Evolutionary conservation across 2,113 vertebrate species (phyloP).

Genomic region (Misgurnus anguillicaudatus): DNA sequence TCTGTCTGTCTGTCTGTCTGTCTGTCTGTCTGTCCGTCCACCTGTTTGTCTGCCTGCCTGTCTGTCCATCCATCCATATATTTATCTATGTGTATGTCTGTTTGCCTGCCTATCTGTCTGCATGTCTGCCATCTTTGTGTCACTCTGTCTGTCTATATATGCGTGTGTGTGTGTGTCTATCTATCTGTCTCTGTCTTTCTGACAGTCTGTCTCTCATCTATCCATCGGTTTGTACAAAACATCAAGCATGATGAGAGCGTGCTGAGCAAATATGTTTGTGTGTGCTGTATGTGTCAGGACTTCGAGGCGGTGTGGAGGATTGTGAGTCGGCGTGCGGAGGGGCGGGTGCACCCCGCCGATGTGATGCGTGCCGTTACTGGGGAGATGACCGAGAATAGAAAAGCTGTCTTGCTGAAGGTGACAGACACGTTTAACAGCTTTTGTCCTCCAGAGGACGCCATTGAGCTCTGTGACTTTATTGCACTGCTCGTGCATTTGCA

Average conservation of each 20-base stretch:
- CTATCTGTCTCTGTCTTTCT: no score
- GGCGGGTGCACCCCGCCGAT: conserved; percentile 67
- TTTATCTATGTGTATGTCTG: not conserved
- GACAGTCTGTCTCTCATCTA: not conserved
- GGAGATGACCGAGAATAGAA: conserved; percentile 84
- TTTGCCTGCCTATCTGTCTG: not conserved
- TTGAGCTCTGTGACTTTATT: not conserved
- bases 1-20: no score
- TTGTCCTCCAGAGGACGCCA: not conserved
- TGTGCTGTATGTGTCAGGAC: conserved; percentile 65
- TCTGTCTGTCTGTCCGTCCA: no score
- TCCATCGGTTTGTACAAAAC: not conserved
- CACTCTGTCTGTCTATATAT: not conserved
- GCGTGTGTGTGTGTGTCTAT: not conserved
- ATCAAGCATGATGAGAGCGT: not conserved
- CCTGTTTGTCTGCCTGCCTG: not conserved
- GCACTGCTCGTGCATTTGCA: not conserved
- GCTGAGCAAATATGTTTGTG: not conserved
- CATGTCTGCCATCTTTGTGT: not conserved
- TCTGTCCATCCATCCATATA: not conserved
- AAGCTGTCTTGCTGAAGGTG: conserved; percentile 81
- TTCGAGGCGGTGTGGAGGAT: conserved; percentile 76
- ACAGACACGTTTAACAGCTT: conserved; percentile 18
- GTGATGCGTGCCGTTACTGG: conserved; percentile 73
- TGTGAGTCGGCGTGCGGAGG: conserved; percentile 60